A percentile compares a stretch with the other conserved stretches of the same genome.
These are phyloP conservation scores for Syrmaticus mikado DNA, from an alignment of 2,113 vertebrate species.

Conservation along the genomic window DNA sequence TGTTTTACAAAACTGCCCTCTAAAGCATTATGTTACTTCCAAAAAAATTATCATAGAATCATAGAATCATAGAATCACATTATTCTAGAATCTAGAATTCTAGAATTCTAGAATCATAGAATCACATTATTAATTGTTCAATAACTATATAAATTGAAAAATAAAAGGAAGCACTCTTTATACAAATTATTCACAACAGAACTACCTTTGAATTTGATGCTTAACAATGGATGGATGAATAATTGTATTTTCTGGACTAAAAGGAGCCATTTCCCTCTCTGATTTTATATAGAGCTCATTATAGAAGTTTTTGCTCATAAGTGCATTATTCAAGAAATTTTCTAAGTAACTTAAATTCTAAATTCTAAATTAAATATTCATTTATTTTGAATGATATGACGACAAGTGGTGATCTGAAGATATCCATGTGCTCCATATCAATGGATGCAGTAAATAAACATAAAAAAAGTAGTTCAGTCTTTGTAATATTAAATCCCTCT, in stretches of 20 bases:
- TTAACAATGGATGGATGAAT: background rate
- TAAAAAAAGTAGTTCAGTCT: background rate
- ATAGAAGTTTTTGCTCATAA: background rate
- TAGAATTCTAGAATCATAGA: no score
- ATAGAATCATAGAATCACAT: no score
- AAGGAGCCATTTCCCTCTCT: background rate
- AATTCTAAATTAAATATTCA: background rate
- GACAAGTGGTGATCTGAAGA: background rate
- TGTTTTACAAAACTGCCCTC: fast-evolving
- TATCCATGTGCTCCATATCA: background rate
- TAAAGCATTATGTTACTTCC: background rate
- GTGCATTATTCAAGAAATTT: background rate
- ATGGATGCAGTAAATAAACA: background rate
- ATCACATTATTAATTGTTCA: background rate
- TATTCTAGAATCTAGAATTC: no score
- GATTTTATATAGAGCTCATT: background rate
- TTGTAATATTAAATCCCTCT: background rate
- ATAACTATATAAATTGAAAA: background rate
- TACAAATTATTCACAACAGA: background rate
- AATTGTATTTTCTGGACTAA: background rate
- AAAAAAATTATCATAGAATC: no score
- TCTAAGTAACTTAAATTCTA: background rate
- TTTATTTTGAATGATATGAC: background rate
- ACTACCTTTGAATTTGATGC: background rate
- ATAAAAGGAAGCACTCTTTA: background rate